A percentile compares a stretch with the other conserved stretches of the same genome.
Evolutionary conservation across 2,113 vertebrate species (phyloP).

Genomic region (Catharus minimus): DNA sequence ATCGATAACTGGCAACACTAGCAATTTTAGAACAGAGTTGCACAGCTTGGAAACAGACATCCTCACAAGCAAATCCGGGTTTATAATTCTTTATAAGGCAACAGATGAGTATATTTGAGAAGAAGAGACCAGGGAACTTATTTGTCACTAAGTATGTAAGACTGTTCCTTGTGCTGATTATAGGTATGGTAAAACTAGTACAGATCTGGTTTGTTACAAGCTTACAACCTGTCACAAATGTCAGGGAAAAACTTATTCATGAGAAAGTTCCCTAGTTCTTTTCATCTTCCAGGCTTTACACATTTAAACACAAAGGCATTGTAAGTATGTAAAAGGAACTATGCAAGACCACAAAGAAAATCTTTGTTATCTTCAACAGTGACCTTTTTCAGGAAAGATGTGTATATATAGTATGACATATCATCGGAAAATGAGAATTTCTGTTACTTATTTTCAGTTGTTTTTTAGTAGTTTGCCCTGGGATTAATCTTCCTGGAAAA

Average conservation of each 20-base stretch:
- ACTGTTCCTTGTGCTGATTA: background rate
- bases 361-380: background rate
- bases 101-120: background rate
- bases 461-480: background rate
- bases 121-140: background rate
- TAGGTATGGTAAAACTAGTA: background rate
- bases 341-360: background rate
- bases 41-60: background rate
- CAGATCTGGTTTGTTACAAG: background rate
- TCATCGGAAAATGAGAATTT: background rate
- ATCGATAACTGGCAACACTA: background rate
- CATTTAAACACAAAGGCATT: background rate
- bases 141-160: accelerated
- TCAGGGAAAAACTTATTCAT: background rate
- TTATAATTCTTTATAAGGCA: background rate
- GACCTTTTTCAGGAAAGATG: background rate
- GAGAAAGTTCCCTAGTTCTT: background rate
- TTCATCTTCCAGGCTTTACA: background rate
- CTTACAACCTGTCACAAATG: background rate
- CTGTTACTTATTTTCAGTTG: background rate
- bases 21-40: background rate
- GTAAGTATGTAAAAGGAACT: background rate
- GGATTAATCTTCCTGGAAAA: background rate
- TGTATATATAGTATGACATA: background rate
- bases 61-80: background rate